Base-by-base conservation (phyloP, 2,113 vertebrate genomes). In the Porphyrio hochstetteri region DNA sequence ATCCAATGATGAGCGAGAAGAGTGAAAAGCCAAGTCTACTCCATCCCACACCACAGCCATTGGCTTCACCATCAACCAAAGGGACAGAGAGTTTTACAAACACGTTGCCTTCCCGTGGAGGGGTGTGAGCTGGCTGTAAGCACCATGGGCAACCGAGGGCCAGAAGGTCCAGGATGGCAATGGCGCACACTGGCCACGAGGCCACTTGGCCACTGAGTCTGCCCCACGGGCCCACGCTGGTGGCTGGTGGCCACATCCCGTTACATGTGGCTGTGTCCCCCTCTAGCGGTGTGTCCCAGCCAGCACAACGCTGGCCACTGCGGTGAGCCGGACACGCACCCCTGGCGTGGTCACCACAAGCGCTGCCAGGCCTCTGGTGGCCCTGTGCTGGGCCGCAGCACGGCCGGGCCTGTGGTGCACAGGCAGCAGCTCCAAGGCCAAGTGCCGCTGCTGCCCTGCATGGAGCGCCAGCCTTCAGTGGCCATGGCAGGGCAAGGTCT, bases 241-340 rank as follows among this genome's bases (percentile, higher is more conserved):
- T 96, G 91, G 75, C 72, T 13, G 1, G 46, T 74, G 92, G 71
- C 64, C 13, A 25, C 0, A 24, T n/a, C 67, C 90, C 1, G 1
- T 96, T 96, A 3, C 40, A 27, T 7, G 79, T 90, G 91, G 59
- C 86, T 96, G 91, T 95, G 96, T 93, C 97, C 86, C 96, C 97
- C 95, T 96, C 96, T 96, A 97, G 93, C 95, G 97, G 97, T 53
- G 33, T 81, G 91, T 88, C 76, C 89, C 52, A 52, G 88, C 83
- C 92, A 93, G 80, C 72, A 74, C 68, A 65, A 40, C 55, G 44
- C 64, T 12, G 40, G 69, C 46, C 82, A 38, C 38, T 1, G 7
- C 6, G 1, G 7, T 11, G 1, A 53, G 75, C 68, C 0, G 0
- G 56, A 4, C 5, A 0, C 71, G 67, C 35, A 12, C 27, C 31